Evolutionary conservation across 1,140 invertebrate genomes (phyloP), one percentile per base, ranked within the genome.

Genomic region (Asobara japonica): DNA sequence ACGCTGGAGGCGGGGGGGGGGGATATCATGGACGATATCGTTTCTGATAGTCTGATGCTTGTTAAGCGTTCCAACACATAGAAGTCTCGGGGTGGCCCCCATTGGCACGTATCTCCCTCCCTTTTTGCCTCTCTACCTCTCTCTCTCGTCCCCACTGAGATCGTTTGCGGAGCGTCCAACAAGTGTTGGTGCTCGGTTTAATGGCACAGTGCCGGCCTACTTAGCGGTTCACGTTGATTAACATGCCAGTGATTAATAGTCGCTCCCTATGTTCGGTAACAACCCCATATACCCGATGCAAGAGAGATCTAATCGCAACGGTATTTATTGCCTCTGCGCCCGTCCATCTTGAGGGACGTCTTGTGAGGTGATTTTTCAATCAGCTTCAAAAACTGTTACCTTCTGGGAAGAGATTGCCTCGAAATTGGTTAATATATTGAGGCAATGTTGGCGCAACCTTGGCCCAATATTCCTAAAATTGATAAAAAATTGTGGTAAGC

Each of bases 211-310:
- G 74, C 80, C 41, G 81, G 80, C 82, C 83, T 85, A 85, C 81
- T 85, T 85, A 84, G 77, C 80, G 74, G 77, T 77, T n/a, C 73
- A 72, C 70, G 78, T 84, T 81, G 83, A 85, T 85, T 83, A 84
- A 84, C 82, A 76, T 81, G 78, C 29, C 72, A 78, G 76, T 85
- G 83, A 84, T 85, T 85, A 84, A 85, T 85, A 80, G 80, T 80
- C 67, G 74, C 79, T 82, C 80, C 77, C 78, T 79, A 70, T 70
- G 74, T 76, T 76, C 75, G 31, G 71, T 77, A 76, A 71, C 78
- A 83, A 80, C 81, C 80, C 80, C 75, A 77, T 74, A 61, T 72
- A 74, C 75, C 67, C 69, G 68, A 64, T 71, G 71, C 7, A 45
- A 13, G 68, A 51, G 64, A 83, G 82, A 84, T 85, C 82, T 85